Conservation (phyloP, 2,797 vertebrate genomes). For the Centroberyx gerrardi region DNA sequence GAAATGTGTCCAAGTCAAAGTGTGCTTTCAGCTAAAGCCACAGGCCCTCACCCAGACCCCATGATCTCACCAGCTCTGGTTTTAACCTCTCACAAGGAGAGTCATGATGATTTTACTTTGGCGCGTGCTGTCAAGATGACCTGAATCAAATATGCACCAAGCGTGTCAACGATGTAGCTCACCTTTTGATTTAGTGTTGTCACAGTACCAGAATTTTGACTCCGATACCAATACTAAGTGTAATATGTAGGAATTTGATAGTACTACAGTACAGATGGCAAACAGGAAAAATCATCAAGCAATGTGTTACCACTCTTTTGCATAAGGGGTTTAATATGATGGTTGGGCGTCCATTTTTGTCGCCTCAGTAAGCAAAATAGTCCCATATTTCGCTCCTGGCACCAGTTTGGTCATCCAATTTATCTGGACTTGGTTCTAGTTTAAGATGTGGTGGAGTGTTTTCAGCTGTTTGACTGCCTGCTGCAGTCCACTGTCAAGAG, state of each 20-base stretch:
- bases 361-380: conserved; percentile 12
- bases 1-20: conserved; percentile 68
- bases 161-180: background rate
- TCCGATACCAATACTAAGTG: background rate
- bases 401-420: background rate
- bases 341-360: conserved; percentile 6
- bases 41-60: conserved; percentile 53
- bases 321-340: too few relatives aligned
- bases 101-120: conserved; percentile 26
- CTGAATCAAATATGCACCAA: background rate
- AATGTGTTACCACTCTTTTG: too few relatives aligned
- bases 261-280: too few relatives aligned
- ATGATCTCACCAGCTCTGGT: conserved; percentile 55
- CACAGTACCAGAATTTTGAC: conserved; percentile 8
- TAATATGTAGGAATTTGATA: too few relatives aligned
- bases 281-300: too few relatives aligned
- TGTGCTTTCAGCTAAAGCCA: conserved; percentile 63
- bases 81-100: conserved; percentile 39
- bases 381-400: conserved; percentile 28
- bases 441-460: conserved; percentile 28
- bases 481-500: conserved; percentile 7
- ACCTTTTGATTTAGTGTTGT: conserved; percentile 25
- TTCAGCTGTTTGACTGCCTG: conserved; percentile 45
- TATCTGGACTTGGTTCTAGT: conserved; percentile 27
- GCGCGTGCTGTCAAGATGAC: background rate